Evolutionary conservation across 1,140 invertebrate genomes (phyloP).

Genomic region (Drosophila repletoides): DNA sequence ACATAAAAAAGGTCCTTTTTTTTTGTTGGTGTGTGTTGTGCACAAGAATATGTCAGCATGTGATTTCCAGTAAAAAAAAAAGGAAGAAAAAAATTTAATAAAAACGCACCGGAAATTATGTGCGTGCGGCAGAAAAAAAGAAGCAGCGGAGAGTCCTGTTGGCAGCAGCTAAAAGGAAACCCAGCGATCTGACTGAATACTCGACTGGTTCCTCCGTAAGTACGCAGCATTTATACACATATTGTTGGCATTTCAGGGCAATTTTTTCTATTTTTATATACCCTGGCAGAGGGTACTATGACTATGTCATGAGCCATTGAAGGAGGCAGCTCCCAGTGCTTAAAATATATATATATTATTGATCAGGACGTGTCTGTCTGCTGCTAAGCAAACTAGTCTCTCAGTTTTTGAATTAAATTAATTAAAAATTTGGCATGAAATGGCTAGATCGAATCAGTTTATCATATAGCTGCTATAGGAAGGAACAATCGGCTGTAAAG

Average conservation of each 20-base stretch:
- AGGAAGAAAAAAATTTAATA: constrained; percentile 60
- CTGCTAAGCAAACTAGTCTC: no score
- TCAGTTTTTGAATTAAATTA: no score
- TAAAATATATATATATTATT: no score
- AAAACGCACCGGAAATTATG: constrained; percentile 78
- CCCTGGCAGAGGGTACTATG: no score
- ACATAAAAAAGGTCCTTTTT: constrained; percentile 55
- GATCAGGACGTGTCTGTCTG: no score
- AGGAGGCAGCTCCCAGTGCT: no score
- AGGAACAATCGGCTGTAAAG: no score
- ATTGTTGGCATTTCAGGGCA: constrained; percentile 52
- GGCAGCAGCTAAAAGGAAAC: constrained; percentile 34
- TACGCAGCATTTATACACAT: constrained; percentile 56
- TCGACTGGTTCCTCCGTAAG: constrained; percentile 23
- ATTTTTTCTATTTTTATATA: constrained; percentile 43
- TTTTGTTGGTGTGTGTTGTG: constrained; percentile 28
- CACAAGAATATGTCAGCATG: constrained; percentile 77
- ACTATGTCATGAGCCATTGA: no score
- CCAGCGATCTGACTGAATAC: constrained; percentile 8
- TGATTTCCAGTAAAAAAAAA: constrained; percentile 61
- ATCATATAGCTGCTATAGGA: no score
- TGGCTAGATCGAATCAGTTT: no score
- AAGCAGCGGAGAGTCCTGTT: constrained; percentile 11
- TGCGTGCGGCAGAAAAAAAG: constrained; percentile 49
- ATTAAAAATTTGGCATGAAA: no score